Evolutionary conservation across 2,888 invertebrate species (phyloP), one percentile per base, ranked within the genome.

Genomic region (Copidosoma aretas): DNA sequence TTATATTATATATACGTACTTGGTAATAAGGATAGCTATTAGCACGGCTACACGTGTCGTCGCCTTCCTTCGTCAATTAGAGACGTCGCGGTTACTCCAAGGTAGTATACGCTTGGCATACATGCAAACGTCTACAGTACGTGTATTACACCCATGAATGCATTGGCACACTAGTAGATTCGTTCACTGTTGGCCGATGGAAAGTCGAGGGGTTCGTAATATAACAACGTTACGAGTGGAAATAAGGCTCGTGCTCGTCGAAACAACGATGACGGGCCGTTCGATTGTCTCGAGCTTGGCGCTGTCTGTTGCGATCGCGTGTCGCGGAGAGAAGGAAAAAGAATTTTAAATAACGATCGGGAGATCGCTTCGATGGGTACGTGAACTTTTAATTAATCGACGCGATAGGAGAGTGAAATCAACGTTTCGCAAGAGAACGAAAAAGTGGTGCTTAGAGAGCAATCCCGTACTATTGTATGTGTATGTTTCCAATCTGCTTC

Each of bases 201-300:
- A 63, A 68, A 53, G 63, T 59, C 3, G 49, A 53, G 49, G 59
- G 62, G 46, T 49, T 54, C 49, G 19, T 39, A 56, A 64, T 62
- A 59, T 32, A 32, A 32, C 32, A 32, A 5, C 8, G 32, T 32
- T 3, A 8, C 32, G 3, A 3, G 32, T 32, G n/a, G n/a, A 32
- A 32, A 8, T 32, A 32, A 32, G 32, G 32, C 32, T 32, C 62
- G 53, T 14, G 57, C 21, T 32, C 32, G 32, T 5, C 32, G 32
- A 32, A 32, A 21, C 41, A 17, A 24, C 17, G 54, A 60, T 54
- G 66, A 66, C 66, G 21, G 64, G 25, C 32, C 25, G 17, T 15
- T 51, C 56, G 54, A 67, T 67, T 63, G 59, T 63, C 49, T 61
- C 32, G 19, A 54, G 43, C 43, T 57, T 49, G 52, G 25, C 22